These are phyloP conservation scores for Drosophila ambigua DNA, from an alignment of 1,140 invertebrate genomes.

Conservation along the genomic window DNA sequence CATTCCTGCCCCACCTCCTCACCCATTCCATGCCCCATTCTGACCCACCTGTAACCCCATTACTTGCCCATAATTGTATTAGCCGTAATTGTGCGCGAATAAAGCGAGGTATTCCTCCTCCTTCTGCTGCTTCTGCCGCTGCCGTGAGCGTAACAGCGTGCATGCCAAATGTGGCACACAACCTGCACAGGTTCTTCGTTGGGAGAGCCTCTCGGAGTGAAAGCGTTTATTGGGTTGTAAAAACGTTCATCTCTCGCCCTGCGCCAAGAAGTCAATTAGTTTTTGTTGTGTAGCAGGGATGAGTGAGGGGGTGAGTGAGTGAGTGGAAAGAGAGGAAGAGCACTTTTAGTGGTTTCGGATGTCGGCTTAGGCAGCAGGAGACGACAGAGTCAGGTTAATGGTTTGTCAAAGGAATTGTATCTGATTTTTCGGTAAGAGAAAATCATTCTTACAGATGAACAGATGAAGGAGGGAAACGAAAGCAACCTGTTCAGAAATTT, in stretches of 20 bases:
- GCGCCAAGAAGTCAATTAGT: conserved; percentile 76
- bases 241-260: conserved; percentile 44
- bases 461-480: no score
- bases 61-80: conserved; percentile 79
- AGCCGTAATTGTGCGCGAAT: conserved; percentile 78
- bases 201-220: conserved; percentile 20
- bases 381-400: no score
- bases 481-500: no score
- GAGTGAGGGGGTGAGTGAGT: no score
- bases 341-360: not conserved
- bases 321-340: conserved; percentile 1
- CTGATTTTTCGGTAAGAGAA: no score
- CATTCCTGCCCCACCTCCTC: not conserved
- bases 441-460: no score
- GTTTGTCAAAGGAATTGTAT: no score
- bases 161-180: conserved; percentile 30
- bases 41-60: conserved; percentile 43
- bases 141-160: conserved; percentile 1
- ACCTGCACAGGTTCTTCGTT: conserved; percentile 20
- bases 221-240: conserved; percentile 79
- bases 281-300: conserved; percentile 44
- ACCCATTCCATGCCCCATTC: not conserved
- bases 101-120: conserved; percentile 46
- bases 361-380: no score
- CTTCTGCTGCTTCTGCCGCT: conserved; percentile 24